These are phyloP conservation scores for Strigamia maritima DNA, from an alignment of 2,888 invertebrate genomes.

Conservation along the genomic window DNA sequence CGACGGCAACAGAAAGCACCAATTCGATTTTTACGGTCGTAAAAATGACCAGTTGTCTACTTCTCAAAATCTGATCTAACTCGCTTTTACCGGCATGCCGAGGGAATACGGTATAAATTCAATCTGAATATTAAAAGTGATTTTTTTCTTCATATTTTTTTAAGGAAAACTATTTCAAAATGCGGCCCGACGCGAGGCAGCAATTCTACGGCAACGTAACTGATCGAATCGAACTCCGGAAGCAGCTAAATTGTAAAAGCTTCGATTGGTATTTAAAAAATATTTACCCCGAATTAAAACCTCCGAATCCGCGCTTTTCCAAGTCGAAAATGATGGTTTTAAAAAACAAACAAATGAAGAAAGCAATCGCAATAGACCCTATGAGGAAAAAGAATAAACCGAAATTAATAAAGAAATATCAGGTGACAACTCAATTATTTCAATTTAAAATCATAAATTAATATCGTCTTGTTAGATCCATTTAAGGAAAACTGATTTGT, in stretches of 20 bases:
- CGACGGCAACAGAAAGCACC: too few relatives aligned
- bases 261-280: slow-evolving; percentile 85
- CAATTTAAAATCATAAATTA: neutral
- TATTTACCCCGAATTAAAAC: slow-evolving; percentile 74
- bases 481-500: slow-evolving; percentile 63
- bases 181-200: slow-evolving; percentile 59
- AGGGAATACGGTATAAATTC: too few relatives aligned
- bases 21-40: too few relatives aligned
- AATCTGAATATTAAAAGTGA: too few relatives aligned
- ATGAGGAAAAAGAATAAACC: slow-evolving; percentile 67
- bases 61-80: too few relatives aligned
- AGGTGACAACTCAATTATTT: slow-evolving; percentile 45
- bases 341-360: slow-evolving; percentile 37
- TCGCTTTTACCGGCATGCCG: too few relatives aligned
- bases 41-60: too few relatives aligned
- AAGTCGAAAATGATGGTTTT: slow-evolving; percentile 53
- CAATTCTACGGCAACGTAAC: slow-evolving; percentile 72
- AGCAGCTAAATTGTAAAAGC: slow-evolving; percentile 70
- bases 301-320: slow-evolving; percentile 59
- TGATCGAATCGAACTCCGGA: slow-evolving; percentile 67
- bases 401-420: slow-evolving; percentile 50
- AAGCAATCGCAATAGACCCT: slow-evolving; percentile 66
- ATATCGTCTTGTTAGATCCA: neutral
- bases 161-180: slow-evolving; percentile 73
- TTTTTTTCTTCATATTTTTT: too few relatives aligned